Evolutionary conservation across 2,888 invertebrate genomes (phyloP), one percentile per base, ranked within the genome.

Genomic region (Leistus spinibarbis): DNA sequence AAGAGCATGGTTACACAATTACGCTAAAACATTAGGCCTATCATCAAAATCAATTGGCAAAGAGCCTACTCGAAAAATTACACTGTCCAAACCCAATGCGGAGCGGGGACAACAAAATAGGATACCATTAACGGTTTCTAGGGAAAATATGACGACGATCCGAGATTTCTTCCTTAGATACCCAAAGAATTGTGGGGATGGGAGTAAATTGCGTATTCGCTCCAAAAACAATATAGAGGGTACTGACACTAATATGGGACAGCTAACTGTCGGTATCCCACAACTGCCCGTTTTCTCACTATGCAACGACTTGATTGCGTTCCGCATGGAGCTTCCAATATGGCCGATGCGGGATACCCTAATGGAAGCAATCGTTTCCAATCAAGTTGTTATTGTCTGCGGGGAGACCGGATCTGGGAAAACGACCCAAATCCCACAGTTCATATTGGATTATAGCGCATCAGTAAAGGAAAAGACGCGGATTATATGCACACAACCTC

Each of bases 351-450:
- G 89, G 65, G 88, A 91, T 3, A 88, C 91, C 23, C 90, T 96
- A 67, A 83, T 95, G 5, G 88, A 91, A 76, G 88, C 90, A 2
- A 89, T 95, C 65, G 85, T 88, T 67, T 86, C 88, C 17, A 91
- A 93, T 81, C 90, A 92, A 87, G 91, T 93, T n/a, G 84, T 92
- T 20, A 90, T 94, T 78, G 89, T 96, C 20, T 90, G 91, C 3
- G 94, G 94, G 0, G 95, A 96, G 79, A 97, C 98, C 0, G 98
- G 97, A 0, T 95, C 94, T 71, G 98, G 98, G 0, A 98, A 98
- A 88, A 97, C 97, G 0, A 98, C 98, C 0, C 98, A 98, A 88
- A 90, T 99, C 56, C 98, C 98, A 0, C 98, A 99, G 82, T 95
- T 93, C 81, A 91, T 99, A 78, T 85, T 99, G 77, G 96, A 98